Base-by-base conservation (phyloP, 2,797 vertebrate genomes). In the Platyrinchus mystaceus region DNA sequence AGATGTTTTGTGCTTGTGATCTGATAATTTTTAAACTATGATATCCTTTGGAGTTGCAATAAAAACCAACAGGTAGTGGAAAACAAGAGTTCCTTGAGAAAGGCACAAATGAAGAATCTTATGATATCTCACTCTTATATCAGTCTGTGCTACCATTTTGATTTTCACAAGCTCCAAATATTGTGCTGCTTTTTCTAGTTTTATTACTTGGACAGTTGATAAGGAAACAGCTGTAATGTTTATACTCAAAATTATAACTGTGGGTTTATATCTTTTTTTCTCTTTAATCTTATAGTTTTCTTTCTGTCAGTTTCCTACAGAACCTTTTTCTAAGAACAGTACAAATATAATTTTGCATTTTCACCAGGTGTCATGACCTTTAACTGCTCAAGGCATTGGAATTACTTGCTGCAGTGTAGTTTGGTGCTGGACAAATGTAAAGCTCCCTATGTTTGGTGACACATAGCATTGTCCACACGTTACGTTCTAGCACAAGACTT, bases 221-320 rank as follows among this genome's bases (percentile, higher is more conserved):
- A 95, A 94, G 52, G n/a, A 92, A 92, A 68, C 22, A 92, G 34
- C 34, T 43, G 18, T 24, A 85, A 93, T 66, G 17, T 80, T 94
- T 88, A 84, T 79, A 84, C 3, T 14, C 78, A 62, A 89, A 93
- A 69, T 76, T 4, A 76, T 66, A 91, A 68, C 39, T 60, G 39
- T 2, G 4, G 24, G 7, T 60, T 89, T 79, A 18, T 90, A 43
- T 55, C 13, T 83, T 60, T 64, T 60, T 64, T 46, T 78, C 16
- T 52, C 36, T 89, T 92, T 79, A 86, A 77, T 74, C 77, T 87
- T 52, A 77, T 83, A 37, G 19, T 73, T 43, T 79, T 90, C 13
- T 47, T 81, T 84, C 56, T 86, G 55, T 75, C 66, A 46, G 1
- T 86, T 78, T 6, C 56, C 28, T 87, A 44, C 32, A 71, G 22